phyloP scores from a whole-genome alignment of 2,113 vertebrate species.

The western clawed frog (Xenopus tropicalis) region DNA sequence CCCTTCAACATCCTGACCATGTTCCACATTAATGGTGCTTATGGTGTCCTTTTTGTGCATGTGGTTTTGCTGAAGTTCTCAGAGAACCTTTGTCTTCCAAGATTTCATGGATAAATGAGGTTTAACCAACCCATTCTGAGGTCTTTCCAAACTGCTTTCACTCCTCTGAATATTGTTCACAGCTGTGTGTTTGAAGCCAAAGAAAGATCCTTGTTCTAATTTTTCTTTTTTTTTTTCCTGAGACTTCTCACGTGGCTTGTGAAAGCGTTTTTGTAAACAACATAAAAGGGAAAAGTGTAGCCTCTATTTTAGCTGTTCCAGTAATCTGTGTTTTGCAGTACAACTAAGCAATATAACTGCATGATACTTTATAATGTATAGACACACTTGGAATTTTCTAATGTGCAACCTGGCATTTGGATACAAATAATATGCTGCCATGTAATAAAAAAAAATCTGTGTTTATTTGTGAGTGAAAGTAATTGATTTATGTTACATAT shows the following conservation, averaged over 20 bases:
- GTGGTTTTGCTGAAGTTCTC: constrained; percentile 43
- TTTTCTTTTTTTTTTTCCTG: constrained; percentile 28
- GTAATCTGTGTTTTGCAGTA: not conserved
- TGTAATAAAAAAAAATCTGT: no score
- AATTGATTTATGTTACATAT: no score
- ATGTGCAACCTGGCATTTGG: no score
- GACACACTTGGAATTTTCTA: no score
- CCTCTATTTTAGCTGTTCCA: not conserved
- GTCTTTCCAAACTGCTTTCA: constrained; percentile 43
- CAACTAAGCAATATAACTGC: not conserved
- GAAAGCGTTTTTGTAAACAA: constrained; percentile 30
- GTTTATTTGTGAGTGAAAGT: no score
- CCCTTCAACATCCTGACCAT: constrained; percentile 24
- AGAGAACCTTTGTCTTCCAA: constrained; percentile 40
- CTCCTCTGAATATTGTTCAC: constrained; percentile 42
- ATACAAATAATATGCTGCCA: no score
- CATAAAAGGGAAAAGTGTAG: not conserved
- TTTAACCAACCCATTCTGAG: constrained; percentile 29
- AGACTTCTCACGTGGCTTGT: constrained; percentile 22
- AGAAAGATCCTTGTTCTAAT: constrained; percentile 33
- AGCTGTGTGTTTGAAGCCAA: constrained; percentile 32
- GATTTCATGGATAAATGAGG: constrained; percentile 45
- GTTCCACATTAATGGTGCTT: constrained; percentile 37
- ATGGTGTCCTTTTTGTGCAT: constrained; percentile 28
- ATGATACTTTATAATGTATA: no score